Evolutionary conservation across 1,140 invertebrate genomes (phyloP), one percentile per base, ranked within the genome.

Genomic region (Conus ventricosus): DNA sequence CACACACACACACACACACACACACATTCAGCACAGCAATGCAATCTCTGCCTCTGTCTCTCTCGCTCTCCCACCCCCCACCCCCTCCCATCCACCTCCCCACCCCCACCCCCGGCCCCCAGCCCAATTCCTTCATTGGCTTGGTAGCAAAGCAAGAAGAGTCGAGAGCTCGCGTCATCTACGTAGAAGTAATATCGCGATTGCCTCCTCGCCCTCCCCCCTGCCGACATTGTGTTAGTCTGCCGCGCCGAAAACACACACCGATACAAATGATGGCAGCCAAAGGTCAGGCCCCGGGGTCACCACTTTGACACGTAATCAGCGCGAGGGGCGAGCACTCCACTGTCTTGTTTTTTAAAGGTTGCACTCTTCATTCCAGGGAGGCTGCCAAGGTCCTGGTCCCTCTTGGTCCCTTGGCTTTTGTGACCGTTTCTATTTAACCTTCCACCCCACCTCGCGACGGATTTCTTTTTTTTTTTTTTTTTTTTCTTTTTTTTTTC

Each of bases 261-360:
- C n/a, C 27, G 25, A 23, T 39, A 78, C 71, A 78, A 78, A 78
- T 27, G 76, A 78, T 23, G 76, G 23, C 76, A 7, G 25, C 7
- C 23, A 13, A 39, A 78, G 76, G 76, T 78, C 76, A 15, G 5
- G 27, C n/a, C 7, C 76, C 20, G n/a, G 76, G 76, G 76, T 78
- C 76, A 78, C n/a, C 10, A 60, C 25, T 78, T 78, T 78, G 76
- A 78, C 76, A 78, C 76, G 25, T 78, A 78, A 78, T 78, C 76
- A 78, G 76, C 76, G n/a, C 76, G 27, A 78, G 25, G 76, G 76
- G 23, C 76, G 8, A 78, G 23, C 76, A 78, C 25, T 78, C 25
- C 25, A 23, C 11, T 27, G 57, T 78, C n/a, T 78, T 39, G 11
- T 39, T 78, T 78, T 78, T 78, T 25, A 78, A 78, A 78, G 76